phyloP scores from a whole-genome alignment of 1,140 invertebrate species.

The Aplysia californica region DNA sequence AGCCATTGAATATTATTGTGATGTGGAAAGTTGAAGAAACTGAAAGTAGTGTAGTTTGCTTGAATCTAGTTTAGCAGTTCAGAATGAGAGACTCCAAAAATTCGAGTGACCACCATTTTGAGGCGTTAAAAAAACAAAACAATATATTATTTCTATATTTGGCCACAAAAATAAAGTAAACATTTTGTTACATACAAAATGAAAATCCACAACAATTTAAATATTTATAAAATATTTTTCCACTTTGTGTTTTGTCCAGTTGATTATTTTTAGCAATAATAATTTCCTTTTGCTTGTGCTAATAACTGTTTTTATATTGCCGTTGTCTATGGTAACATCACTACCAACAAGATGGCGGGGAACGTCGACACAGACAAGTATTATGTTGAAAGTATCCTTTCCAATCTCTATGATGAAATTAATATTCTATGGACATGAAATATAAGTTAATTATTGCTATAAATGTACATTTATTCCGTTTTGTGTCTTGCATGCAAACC shows the following conservation, averaged over 20 bases:
- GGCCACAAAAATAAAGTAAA: not conserved
- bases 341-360: conserved; percentile 46
- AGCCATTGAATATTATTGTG: too few relatives aligned
- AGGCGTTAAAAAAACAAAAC: not conserved
- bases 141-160: not conserved
- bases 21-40: not conserved
- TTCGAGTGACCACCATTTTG: not conserved
- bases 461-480: not conserved
- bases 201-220: not conserved
- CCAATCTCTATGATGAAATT: not conserved
- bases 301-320: too few relatives aligned
- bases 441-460: not conserved
- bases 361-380: conserved; percentile 48
- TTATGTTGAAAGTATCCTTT: conserved; percentile 55
- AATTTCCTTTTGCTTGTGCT: too few relatives aligned
- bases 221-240: not conserved
- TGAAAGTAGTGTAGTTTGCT: conserved; percentile 57
- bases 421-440: not conserved
- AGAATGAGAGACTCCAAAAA: too few relatives aligned
- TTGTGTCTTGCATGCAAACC: not conserved
- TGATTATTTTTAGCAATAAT: too few relatives aligned
- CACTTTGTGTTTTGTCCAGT: too few relatives aligned
- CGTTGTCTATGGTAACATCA: conserved; percentile 26
- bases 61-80: conserved; percentile 85
- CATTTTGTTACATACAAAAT: not conserved